Conservation (phyloP, 2,888 invertebrate species). For the Bellardia bayeri region DNA sequence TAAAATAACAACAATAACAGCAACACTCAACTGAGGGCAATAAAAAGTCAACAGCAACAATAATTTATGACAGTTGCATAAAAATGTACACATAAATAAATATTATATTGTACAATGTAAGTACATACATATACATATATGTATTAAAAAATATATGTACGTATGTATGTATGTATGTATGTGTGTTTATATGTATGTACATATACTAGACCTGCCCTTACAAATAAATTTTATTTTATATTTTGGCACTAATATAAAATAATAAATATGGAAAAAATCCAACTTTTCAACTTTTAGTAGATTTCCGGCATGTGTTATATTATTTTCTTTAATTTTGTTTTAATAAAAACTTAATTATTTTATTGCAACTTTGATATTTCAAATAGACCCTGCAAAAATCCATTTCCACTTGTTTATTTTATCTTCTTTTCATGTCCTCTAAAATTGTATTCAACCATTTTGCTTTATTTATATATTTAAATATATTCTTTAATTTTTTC, state of each 20-base stretch:
- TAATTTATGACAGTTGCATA: slow-evolving; percentile 61
- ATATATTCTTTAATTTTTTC: background rate
- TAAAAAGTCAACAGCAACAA: slow-evolving; percentile 60
- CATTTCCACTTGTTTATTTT: background rate
- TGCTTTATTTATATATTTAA: slow-evolving; percentile 1
- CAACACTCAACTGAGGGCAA: slow-evolving; percentile 42
- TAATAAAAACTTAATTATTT: too few species aligned
- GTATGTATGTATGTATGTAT: background rate
- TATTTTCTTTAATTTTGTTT: too few species aligned
- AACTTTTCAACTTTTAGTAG: too few species aligned
- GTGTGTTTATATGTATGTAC: too few species aligned
- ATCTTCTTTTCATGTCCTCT: background rate
- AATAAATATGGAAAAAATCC: too few species aligned
- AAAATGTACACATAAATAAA: slow-evolving; percentile 42
- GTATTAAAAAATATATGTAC: background rate
- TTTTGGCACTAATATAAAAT: too few species aligned
- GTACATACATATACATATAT: background rate
- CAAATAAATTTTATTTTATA: too few species aligned
- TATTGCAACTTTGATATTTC: too few species aligned
- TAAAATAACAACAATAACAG: background rate
- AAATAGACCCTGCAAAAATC: too few species aligned
- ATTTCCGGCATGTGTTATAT: too few species aligned
- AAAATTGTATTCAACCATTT: slow-evolving; percentile 28
- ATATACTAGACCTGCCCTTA: too few species aligned
- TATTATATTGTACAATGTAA: slow-evolving; percentile 9